Evolutionary conservation across 2,113 vertebrate genomes (phyloP).

Genomic region (Chloebia gouldiae): DNA sequence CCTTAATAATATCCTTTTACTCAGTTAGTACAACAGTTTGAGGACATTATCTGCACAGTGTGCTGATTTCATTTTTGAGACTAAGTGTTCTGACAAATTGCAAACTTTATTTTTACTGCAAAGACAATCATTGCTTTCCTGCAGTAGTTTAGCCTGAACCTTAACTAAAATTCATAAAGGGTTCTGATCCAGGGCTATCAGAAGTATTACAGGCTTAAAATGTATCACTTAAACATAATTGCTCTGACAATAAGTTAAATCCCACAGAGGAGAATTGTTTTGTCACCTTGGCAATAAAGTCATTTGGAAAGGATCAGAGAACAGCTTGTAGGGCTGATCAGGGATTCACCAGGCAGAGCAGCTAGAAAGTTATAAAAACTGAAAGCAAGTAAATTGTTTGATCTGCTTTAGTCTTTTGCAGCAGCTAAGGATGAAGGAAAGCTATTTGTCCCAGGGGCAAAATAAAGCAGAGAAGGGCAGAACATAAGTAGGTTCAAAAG

Average conservation of each 20-base stretch:
- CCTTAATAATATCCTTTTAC: not conserved
- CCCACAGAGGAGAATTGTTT: not conserved
- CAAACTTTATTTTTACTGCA: not conserved
- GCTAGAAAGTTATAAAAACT: slow-evolving; percentile 15
- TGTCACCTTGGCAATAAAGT: slow-evolving; percentile 48
- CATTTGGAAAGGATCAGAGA: slow-evolving; percentile 34
- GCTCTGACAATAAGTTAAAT: slow-evolving; percentile 9
- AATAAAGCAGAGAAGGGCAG: not conserved
- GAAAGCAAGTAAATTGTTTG: not conserved
- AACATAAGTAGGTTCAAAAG: not conserved
- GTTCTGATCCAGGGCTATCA: not conserved
- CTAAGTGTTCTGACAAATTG: not conserved
- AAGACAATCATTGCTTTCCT: not conserved
- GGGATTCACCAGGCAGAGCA: slow-evolving; percentile 11
- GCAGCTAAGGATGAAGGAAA: not conserved
- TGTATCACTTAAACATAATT: not conserved
- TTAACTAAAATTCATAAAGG: not conserved
- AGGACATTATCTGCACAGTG: not conserved
- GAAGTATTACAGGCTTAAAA: slow-evolving; percentile 9
- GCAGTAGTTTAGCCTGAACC: not conserved
- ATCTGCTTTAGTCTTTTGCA: slow-evolving; percentile 29
- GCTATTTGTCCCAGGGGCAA: not conserved
- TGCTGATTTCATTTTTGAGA: not conserved
- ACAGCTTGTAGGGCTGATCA: slow-evolving; percentile 25
- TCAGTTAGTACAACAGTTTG: not conserved